phyloP scores from a whole-genome alignment of 2,113 vertebrate species.

The Sialia sialis region DNA sequence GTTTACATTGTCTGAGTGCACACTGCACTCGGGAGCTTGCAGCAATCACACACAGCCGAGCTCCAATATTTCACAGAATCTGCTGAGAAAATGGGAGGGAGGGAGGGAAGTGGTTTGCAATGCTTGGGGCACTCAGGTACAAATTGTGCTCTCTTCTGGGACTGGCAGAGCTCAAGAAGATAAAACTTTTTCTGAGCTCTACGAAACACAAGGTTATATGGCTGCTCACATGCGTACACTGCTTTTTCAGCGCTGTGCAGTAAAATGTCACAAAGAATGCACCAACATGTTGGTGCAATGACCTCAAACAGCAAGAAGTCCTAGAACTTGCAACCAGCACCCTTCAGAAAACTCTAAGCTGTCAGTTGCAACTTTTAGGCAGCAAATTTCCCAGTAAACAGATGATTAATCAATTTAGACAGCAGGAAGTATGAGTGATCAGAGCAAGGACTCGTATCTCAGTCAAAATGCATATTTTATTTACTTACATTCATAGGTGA shows the following conservation, averaged over 20 bases:
- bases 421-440: neutral
- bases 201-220: neutral
- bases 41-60: neutral
- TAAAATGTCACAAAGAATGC: neutral
- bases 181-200: neutral
- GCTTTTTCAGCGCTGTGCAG: neutral
- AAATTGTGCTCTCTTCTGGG: neutral
- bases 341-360: neutral
- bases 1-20: neutral
- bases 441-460: neutral
- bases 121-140: neutral
- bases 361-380: neutral
- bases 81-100: neutral
- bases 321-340: neutral
- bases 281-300: neutral
- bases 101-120: neutral
- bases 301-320: neutral
- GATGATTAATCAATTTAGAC: constrained; percentile 15
- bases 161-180: constrained; percentile 6
- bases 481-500: neutral
- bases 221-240: neutral
- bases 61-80: neutral
- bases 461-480: constrained; percentile 6
- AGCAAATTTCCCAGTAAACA: constrained; percentile 28
- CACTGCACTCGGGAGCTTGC: neutral